Base-by-base conservation (phyloP, 2,888 invertebrate genomes). In the Lottia scabra region DNA sequence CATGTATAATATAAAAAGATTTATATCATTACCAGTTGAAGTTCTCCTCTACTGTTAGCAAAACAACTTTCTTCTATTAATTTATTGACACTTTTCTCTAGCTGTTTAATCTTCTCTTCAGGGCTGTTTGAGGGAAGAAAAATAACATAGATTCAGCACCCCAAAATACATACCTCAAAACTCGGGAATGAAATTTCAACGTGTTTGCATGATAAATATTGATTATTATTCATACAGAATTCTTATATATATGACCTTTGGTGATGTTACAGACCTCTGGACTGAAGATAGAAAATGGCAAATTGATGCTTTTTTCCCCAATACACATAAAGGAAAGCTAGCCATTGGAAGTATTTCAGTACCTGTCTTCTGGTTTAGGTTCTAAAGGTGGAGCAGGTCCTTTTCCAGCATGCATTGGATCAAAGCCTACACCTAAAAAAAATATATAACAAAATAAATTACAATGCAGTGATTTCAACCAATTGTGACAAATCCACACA, bases 61-160 rank as follows among this genome's bases (percentile, higher is more conserved):
- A 94, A 88, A 81, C 96, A 96, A 0, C 98, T 97, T 79, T 96
- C 96, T 87, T 98, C 97, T 46, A 99, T 93, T 68, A 98, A 90
- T 67, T 93, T 92, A 92, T 95, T 95, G 78, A 99, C 97, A 87
- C 95, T 95, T 5, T 92, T 92, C 89, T 99, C 99, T 88, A 97
- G 92, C 83, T 94, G 93, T 84, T 94, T 95, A 65, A 98, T 94
- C 89, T 96, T 97, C 80, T 96, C 96, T 90, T 98, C 97, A 0
- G 96, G 95, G 76, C 96, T 96, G n/a, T n/a, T n/a, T n/a, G 85
- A 27, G 80, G 89, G 63, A 69, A 71, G 67, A 63, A 65, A 30
- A 43, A 5, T n/a, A 69, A 12, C 16, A 38, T 48, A 16, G 5
- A 30, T 5, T 4, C 5, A 30, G 5, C 5, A 5, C 5, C 5